Percentiles rank a stretch among this genome's conserved stretches.
phyloP scores from a whole-genome alignment of 1,140 invertebrate species.

The Drosophila teissieri region DNA sequence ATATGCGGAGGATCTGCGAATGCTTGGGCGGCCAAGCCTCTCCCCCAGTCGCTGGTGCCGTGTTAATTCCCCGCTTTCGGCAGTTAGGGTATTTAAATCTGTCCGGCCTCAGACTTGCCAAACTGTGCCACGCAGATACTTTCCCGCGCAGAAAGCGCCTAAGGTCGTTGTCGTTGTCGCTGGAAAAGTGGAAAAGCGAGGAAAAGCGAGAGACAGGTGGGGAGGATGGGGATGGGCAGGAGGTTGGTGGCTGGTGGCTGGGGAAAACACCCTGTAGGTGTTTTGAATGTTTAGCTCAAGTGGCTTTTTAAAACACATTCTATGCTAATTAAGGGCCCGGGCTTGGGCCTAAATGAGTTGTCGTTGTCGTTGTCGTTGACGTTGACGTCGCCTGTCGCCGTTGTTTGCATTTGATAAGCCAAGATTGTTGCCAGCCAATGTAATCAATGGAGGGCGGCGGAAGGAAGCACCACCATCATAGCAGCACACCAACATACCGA shows the following conservation, averaged over 20 bases:
- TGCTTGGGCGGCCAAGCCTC: neutral
- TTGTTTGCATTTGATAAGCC: slow-evolving; percentile 78
- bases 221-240: neutral
- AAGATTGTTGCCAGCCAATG: slow-evolving; percentile 71
- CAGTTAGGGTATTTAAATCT: slow-evolving; percentile 44
- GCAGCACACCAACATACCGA: neutral
- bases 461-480: slow-evolving; percentile 3
- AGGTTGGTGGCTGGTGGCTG: no score
- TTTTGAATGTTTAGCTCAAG: slow-evolving; percentile 82
- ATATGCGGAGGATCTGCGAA: neutral
- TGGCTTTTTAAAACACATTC: slow-evolving; percentile 83
- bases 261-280: slow-evolving; percentile 60
- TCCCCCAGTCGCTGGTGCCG: neutral
- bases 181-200: slow-evolving; percentile 33
- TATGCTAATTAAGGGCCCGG: slow-evolving; percentile 77
- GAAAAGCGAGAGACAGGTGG: neutral
- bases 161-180: slow-evolving; percentile 63
- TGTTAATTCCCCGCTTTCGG: neutral
- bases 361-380: slow-evolving; percentile 42
- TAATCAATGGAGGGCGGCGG: slow-evolving; percentile 62
- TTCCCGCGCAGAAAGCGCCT: slow-evolving; percentile 47
- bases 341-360: slow-evolving; percentile 70
- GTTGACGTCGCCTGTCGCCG: slow-evolving; percentile 28
- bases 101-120: slow-evolving; percentile 47
- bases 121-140: slow-evolving; percentile 67